Percentiles rank a stretch among this genome's conserved stretches.
These are phyloP conservation scores for Pocota personata DNA, from an alignment of 2,888 invertebrate species.

Conservation along the genomic window DNA sequence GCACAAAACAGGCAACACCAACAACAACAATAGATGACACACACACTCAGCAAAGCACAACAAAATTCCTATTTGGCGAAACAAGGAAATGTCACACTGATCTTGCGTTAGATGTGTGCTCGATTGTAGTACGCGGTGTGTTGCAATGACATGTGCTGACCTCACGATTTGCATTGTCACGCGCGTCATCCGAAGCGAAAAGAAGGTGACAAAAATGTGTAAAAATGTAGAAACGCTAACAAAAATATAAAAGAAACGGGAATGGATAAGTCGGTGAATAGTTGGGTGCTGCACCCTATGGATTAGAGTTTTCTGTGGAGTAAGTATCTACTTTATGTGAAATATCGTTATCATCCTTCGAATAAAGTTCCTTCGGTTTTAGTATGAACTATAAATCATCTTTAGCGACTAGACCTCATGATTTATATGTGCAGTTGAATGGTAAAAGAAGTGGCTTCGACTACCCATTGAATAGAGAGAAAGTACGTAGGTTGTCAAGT, in stretches of 20 bases:
- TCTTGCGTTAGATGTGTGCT: conserved; percentile 65
- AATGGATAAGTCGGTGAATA: neutral
- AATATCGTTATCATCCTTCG: too few species aligned
- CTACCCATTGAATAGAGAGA: too few species aligned
- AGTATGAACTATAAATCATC: too few species aligned
- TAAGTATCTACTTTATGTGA: neutral
- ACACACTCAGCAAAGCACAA: neutral
- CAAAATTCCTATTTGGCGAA: conserved; percentile 58
- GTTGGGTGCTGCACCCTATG: conserved; percentile 20
- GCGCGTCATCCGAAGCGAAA: conserved; percentile 46
- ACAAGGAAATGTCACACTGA: conserved; percentile 70
- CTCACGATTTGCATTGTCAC: conserved; percentile 74
- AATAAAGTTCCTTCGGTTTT: too few species aligned
- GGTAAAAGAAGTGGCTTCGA: too few species aligned
- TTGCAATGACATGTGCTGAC: conserved; percentile 59
- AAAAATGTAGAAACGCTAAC: neutral
- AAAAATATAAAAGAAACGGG: neutral
- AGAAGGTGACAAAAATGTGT: conserved; percentile 10
- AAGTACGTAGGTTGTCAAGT: too few species aligned
- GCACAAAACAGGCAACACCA: conserved; percentile 27
- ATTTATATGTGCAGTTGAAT: too few species aligned
- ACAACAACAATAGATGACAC: conserved; percentile 44
- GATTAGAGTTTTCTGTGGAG: neutral
- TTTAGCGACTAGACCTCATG: too few species aligned
- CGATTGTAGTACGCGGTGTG: conserved; percentile 14